Base-by-base conservation (phyloP, 2,797 vertebrate genomes). In the Sebastiscus albofasciatus region DNA sequence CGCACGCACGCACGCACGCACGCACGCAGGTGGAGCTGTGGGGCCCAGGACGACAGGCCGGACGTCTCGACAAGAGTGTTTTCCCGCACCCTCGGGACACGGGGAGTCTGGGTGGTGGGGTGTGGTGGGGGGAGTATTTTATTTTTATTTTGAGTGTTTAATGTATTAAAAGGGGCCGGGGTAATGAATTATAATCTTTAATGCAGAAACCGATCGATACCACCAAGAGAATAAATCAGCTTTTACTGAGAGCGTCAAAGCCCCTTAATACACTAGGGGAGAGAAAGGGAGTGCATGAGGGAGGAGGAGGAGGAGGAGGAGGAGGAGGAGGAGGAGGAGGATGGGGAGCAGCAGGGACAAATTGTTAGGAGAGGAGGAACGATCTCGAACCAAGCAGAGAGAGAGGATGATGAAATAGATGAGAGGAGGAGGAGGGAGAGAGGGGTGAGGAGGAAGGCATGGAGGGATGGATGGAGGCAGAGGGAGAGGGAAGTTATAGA, bases 161-260 rank as follows among this genome's bases (percentile, higher is more conserved):
- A 96, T 96, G 95, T 96, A 96, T 96, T 96, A 96, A 96, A 96
- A 96, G 95, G 94, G 92, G 91, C 90, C 9, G 33, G 89, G 93
- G 95, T 96, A 96, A 96, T 96, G 96, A 96, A 96, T 96, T 96
- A 96, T 96, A 95, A 96, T 96, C 95, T 96, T 96, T 96, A 96
- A 96, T 96, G 96, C 94, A 96, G 94, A 94, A 91, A 94, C 92
- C 94, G 94, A 96, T 96, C 96, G 95, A 96, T 96, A 96, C 89
- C 90, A 91, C 87, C 90, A 64, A 96, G 95, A 95, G 94, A 94
- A 96, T 96, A 96, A 96, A 96, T 96, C 96, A 96, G 96, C 95
- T 96, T 96, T 96, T 96, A 96, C 95, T 94, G 95, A 96, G 96
- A 93, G 95, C 93, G 95, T 96, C 94, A 95, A 95, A 95, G 93